Evolutionary conservation across 1,140 invertebrate genomes (phyloP).

Genomic region (Antheraea pernyi): DNA sequence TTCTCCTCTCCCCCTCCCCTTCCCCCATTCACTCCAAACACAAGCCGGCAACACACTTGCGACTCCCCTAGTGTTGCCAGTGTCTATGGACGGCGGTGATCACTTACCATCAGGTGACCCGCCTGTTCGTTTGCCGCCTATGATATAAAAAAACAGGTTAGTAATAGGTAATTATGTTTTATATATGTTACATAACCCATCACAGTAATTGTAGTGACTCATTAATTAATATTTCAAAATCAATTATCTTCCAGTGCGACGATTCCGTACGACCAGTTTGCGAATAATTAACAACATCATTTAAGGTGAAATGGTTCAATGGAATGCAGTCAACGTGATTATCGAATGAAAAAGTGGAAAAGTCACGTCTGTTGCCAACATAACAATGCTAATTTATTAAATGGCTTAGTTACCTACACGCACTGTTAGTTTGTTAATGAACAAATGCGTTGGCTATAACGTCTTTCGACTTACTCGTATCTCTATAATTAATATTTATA

Average conservation of each 20-base stretch:
- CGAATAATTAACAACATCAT: constrained; percentile 8
- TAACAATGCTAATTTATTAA: neutral
- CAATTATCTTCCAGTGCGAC: neutral
- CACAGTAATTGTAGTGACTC: neutral
- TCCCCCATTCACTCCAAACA: too few relatives aligned
- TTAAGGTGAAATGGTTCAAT: constrained; percentile 10
- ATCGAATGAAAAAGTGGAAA: neutral
- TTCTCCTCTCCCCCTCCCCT: too few relatives aligned
- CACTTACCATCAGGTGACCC: too few relatives aligned
- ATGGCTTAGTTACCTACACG: neutral
- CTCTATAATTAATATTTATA: too few relatives aligned
- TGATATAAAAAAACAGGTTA: too few relatives aligned
- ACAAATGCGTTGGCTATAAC: neutral
- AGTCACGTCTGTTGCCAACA: neutral
- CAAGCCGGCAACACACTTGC: too few relatives aligned
- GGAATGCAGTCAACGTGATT: constrained; percentile 12
- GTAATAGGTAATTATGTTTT: too few relatives aligned
- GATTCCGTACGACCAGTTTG: neutral
- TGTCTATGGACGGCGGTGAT: too few relatives aligned
- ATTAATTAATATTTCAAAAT: neutral
- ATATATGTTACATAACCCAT: too few relatives aligned
- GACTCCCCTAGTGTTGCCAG: too few relatives aligned
- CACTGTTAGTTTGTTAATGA: neutral
- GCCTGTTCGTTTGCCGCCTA: too few relatives aligned
- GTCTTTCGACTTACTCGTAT: too few relatives aligned